A percentile compares a stretch with the other conserved stretches of the same genome.
Evolutionary conservation across 2,113 vertebrate species (phyloP).

Genomic region (Sphyrna mokarran): DNA sequence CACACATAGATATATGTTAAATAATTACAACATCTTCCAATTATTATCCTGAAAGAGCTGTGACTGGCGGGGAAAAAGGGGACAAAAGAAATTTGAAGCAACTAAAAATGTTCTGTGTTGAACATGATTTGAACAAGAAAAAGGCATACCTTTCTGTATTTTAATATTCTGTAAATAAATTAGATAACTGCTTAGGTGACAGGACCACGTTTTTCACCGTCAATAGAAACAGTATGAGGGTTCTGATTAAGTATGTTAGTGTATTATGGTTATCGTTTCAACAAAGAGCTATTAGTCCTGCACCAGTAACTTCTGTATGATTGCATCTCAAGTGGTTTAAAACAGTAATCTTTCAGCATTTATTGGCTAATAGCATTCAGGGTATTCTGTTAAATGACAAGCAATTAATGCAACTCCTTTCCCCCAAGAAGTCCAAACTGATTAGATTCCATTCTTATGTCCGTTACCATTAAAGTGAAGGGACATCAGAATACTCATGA

Average conservation of each 20-base stretch:
- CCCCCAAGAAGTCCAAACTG: not conserved
- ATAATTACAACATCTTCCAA: not conserved
- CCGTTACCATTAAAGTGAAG: not conserved
- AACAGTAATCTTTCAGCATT: not conserved
- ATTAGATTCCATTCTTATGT: not conserved
- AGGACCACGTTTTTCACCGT: not conserved
- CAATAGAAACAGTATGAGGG: not conserved
- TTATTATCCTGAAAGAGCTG: not conserved
- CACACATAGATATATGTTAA: not conserved
- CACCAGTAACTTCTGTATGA: not conserved
- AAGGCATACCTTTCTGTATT: not conserved
- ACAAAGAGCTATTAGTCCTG: not conserved
- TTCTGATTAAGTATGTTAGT: not conserved
- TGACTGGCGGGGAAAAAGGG: not conserved
- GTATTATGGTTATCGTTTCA: not conserved
- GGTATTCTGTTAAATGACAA: not conserved
- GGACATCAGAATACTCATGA: not conserved
- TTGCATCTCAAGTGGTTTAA: not conserved
- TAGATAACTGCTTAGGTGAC: not conserved
- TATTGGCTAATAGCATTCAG: not conserved
- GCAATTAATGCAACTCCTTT: not conserved
- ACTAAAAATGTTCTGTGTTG: not conserved
- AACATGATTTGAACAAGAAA: not conserved
- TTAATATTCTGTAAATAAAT: conserved; percentile 1
- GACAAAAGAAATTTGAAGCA: not conserved